Percentiles rank a stretch among this genome's conserved stretches.
Evolutionary conservation across 2,888 invertebrate genomes (phyloP).

Genomic region (Drosophila birchii): DNA sequence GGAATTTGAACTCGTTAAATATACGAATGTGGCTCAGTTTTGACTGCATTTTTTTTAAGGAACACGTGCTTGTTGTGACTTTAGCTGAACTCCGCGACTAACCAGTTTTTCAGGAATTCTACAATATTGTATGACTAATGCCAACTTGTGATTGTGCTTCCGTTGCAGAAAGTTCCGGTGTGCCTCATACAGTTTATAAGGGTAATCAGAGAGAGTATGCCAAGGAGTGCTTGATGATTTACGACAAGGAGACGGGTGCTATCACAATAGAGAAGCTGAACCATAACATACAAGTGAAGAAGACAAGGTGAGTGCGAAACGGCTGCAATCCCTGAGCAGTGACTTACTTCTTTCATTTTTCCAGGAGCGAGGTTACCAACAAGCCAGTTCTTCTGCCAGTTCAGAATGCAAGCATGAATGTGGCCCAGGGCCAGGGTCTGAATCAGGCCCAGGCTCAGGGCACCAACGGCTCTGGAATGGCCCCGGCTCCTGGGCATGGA

Average conservation of each 20-base stretch:
- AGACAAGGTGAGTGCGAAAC: conserved; percentile 89
- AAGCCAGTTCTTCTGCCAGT: conserved; percentile 77
- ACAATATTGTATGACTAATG: conserved; percentile 3
- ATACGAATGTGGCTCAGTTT: neutral
- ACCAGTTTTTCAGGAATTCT: conserved; percentile 14
- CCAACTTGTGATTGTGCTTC: conserved; percentile 28
- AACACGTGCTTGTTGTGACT: conserved; percentile 1
- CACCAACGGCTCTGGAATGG: conserved; percentile 50
- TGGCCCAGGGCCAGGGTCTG: conserved; percentile 9
- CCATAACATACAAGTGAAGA: conserved; percentile 96
- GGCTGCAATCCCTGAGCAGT: too few relatives aligned
- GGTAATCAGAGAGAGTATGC: conserved; percentile 95
- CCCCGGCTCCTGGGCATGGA: conserved; percentile 10
- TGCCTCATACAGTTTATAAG: conserved; percentile 96
- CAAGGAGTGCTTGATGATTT: conserved; percentile 97
- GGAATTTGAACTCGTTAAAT: neutral
- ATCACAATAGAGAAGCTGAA: conserved; percentile 96
- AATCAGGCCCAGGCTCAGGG: conserved; percentile 14
- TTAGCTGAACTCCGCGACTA: conserved; percentile 4
- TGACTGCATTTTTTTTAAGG: neutral
- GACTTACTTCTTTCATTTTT: conserved; percentile 3
- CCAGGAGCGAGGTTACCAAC: conserved; percentile 82
- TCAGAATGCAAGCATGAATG: conserved; percentile 34
- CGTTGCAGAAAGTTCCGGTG: conserved; percentile 92
- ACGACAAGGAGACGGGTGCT: conserved; percentile 96